Conservation (phyloP, 2,113 vertebrate species). For the Riparia riparia region DNA sequence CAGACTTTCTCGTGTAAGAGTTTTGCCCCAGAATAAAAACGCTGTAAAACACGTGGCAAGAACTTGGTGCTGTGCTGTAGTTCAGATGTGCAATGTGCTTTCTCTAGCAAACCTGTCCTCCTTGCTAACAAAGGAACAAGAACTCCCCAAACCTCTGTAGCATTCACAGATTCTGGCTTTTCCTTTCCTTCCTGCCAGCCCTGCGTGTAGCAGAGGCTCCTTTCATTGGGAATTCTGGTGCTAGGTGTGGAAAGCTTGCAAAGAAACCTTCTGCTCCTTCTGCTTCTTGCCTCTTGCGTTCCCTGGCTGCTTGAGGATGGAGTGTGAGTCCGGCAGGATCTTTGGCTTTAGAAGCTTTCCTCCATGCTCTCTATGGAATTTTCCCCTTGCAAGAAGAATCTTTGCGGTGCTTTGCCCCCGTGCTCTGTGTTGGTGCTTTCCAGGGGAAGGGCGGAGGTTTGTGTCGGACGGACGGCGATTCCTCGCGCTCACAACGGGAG, state of each 20-base stretch:
- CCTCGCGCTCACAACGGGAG: rapidly evolving
- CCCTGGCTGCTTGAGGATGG: rapidly evolving
- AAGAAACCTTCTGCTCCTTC: rapidly evolving
- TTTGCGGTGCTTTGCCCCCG: rapidly evolving
- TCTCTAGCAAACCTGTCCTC: not conserved
- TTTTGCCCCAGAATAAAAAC: not conserved
- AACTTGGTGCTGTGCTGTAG: not conserved
- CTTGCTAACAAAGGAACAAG: not conserved
- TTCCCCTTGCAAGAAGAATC: not conserved
- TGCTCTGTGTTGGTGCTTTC: rapidly evolving
- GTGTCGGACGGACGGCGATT: rapidly evolving
- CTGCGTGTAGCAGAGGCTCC: not conserved
- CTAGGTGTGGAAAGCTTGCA: not conserved
- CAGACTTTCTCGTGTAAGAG: constrained; percentile 14
- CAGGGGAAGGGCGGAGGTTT: rapidly evolving
- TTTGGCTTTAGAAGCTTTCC: not conserved
- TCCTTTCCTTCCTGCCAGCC: not conserved
- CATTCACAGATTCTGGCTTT: not conserved
- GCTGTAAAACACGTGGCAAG: not conserved
- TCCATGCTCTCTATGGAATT: rapidly evolving
- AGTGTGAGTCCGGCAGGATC: not conserved
- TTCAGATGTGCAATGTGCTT: not conserved
- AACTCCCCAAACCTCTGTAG: not conserved
- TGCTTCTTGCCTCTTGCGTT: rapidly evolving
- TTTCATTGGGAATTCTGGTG: not conserved